Percentiles rank a stretch among this genome's conserved stretches.
Evolutionary conservation across 2,888 invertebrate genomes (phyloP).

Genomic region (Synergus japonicus): DNA sequence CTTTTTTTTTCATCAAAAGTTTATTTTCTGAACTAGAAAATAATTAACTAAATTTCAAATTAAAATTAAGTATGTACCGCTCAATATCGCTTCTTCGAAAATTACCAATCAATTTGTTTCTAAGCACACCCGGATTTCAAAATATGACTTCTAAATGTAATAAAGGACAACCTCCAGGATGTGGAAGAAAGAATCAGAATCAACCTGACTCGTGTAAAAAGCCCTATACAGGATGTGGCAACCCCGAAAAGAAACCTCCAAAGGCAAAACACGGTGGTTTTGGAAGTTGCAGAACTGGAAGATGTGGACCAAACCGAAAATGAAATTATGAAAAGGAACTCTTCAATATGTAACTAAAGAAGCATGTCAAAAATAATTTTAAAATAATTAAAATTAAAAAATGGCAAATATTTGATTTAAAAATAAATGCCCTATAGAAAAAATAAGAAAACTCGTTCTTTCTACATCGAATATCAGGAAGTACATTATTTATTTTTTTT

Average conservation of each 20-base stretch:
- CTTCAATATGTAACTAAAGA: not conserved
- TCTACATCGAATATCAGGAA: conserved; percentile 7
- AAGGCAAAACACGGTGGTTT: conserved; percentile 14
- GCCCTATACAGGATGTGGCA: conserved; percentile 1
- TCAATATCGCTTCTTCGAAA: not conserved
- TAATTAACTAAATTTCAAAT: not conserved
- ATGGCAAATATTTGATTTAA: not conserved
- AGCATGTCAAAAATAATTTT: not conserved
- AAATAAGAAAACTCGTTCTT: not conserved
- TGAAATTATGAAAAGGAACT: conserved; percentile 8
- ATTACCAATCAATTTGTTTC: not conserved
- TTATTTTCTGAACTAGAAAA: not conserved
- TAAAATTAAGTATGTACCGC: not conserved
- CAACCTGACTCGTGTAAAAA: not conserved
- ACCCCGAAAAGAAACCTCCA: not conserved
- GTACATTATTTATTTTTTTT: not conserved
- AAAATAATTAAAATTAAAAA: not conserved
- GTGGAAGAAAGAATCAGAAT: not conserved
- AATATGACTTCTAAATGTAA: not conserved
- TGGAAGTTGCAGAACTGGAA: conserved; percentile 6
- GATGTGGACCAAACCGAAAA: not conserved
- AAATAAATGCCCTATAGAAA: not conserved
- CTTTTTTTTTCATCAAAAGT: too few species aligned
- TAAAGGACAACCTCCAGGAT: not conserved
- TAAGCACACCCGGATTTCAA: not conserved